Evolutionary conservation across 2,797 vertebrate genomes (phyloP), one percentile per base, ranked within the genome.

Genomic region (Acanthurus lineatus): DNA sequence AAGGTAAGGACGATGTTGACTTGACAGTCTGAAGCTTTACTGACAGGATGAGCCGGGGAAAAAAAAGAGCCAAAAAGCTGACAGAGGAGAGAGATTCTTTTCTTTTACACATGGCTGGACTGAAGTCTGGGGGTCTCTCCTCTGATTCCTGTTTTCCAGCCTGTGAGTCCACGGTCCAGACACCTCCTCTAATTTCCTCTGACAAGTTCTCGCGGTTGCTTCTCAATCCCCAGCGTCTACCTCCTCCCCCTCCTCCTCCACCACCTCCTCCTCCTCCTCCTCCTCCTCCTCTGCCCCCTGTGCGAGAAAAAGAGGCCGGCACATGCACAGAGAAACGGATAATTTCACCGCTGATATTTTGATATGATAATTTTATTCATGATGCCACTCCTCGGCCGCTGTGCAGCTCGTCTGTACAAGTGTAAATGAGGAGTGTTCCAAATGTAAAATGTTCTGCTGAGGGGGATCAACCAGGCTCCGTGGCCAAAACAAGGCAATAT

Each of bases 331-430:
- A 82, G 65, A 81, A 83, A 79, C 0, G 25, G 76, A 81, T 78
- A 28, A 89, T 90, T 86, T 87, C 73, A 62, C 77, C 16, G 42
- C 78, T 76, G 70, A 77, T 92, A 85, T 88, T 89, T 90, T 90
- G 73, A 84, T 82, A 85, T 87, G 88, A 86, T 89, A 86, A 89
- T 89, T 89, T 90, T 85, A 91, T 92, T 91, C 82, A 92, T 88
- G 82, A 88, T 84, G 85, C 89, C 81, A 82, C 85, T 89, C 73
- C 66, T 83, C 62, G 52, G 81, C 84, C 60, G 60, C 86, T 59
- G 81, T 20, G 83, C 57, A 65, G 73, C 76, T 88, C 66, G 76
- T 84, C 84, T 82, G 86, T 82, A 85, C 83, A 80, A 89, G 87
- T 87, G 86, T 86, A 91, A 92, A 91, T 76, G 82, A 83, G 74